Evolutionary conservation across 2,113 vertebrate species (phyloP).

Genomic region (Hystrix cristata): DNA sequence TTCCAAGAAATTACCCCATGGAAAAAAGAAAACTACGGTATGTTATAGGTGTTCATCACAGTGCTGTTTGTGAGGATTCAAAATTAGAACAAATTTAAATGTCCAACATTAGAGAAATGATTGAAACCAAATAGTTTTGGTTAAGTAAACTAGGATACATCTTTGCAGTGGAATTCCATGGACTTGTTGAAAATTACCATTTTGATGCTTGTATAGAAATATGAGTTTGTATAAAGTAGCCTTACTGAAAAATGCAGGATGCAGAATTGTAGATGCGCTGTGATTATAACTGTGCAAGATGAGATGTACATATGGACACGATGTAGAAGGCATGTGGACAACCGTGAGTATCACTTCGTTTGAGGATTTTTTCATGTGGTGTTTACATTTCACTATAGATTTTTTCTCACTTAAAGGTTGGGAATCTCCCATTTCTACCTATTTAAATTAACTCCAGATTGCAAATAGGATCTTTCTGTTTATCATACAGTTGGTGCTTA

Average conservation of each 20-base stretch:
- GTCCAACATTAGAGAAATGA: conserved; percentile 14
- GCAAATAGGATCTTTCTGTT: background rate
- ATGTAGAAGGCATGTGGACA: conserved; percentile 3
- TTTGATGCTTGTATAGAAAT: background rate
- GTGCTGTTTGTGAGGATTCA: conserved; percentile 15
- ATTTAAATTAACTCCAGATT: background rate
- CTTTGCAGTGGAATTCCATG: background rate
- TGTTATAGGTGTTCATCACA: background rate
- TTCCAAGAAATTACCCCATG: conserved; percentile 11
- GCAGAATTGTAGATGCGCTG: background rate
- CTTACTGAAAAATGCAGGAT: background rate
- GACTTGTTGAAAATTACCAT: background rate
- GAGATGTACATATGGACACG: background rate
- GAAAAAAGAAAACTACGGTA: background rate
- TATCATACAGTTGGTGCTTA: background rate
- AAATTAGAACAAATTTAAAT: conserved; percentile 28
- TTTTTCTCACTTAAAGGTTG: background rate
- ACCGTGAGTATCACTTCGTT: conserved; percentile 47
- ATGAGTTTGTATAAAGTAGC: background rate
- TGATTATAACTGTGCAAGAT: conserved; percentile 9
- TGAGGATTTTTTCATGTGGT: conserved; percentile 39
- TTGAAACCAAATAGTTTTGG: conserved; percentile 6
- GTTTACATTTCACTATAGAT: background rate
- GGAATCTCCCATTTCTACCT: background rate
- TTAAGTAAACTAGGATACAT: conserved; percentile 2